phyloP scores from a whole-genome alignment of 2,113 vertebrate genomes.

The Poeciliopsis occidentalis region DNA sequence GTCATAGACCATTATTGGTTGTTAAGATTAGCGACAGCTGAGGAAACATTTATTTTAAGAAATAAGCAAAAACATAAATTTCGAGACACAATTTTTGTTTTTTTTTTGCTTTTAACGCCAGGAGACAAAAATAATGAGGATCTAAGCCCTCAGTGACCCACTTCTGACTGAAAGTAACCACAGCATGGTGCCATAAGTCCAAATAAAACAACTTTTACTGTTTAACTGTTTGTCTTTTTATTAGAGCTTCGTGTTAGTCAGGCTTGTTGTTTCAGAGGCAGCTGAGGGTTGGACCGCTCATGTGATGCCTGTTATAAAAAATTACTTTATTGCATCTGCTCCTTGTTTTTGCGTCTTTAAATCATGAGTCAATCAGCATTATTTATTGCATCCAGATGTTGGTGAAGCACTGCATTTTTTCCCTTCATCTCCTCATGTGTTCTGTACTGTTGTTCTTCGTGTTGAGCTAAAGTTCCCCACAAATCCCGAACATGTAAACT shows the following conservation, averaged over 20 bases:
- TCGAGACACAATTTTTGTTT: too few relatives aligned
- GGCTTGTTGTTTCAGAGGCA: conserved; percentile 1
- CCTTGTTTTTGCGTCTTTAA: conserved; percentile 20
- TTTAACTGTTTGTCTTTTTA: background rate
- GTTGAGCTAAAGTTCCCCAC: conserved; percentile 22
- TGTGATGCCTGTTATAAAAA: conserved; percentile 30
- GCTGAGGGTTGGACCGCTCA: conserved; percentile 27
- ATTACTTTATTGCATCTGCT: conserved; percentile 44
- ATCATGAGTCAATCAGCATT: conserved; percentile 33
- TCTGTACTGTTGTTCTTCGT: conserved; percentile 4
- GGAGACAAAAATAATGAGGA: background rate
- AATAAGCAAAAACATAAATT: too few relatives aligned
- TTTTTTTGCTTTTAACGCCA: too few relatives aligned
- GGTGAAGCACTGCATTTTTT: conserved; percentile 27
- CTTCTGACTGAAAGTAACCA: too few relatives aligned
- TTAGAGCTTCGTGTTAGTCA: conserved; percentile 15
- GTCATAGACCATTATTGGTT: too few relatives aligned
- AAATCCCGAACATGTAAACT: conserved; percentile 7
- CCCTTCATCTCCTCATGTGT: conserved; percentile 30
- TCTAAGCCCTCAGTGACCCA: background rate
- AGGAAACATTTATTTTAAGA: too few relatives aligned
- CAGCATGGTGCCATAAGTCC: background rate
- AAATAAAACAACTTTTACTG: background rate
- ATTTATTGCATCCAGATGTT: conserved; percentile 36
- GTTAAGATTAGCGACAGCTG: too few relatives aligned